A percentile compares a stretch with the other conserved stretches of the same genome.
Evolutionary conservation across 2,113 vertebrate species (phyloP).

Genomic region (Recurvirostra avosetta): DNA sequence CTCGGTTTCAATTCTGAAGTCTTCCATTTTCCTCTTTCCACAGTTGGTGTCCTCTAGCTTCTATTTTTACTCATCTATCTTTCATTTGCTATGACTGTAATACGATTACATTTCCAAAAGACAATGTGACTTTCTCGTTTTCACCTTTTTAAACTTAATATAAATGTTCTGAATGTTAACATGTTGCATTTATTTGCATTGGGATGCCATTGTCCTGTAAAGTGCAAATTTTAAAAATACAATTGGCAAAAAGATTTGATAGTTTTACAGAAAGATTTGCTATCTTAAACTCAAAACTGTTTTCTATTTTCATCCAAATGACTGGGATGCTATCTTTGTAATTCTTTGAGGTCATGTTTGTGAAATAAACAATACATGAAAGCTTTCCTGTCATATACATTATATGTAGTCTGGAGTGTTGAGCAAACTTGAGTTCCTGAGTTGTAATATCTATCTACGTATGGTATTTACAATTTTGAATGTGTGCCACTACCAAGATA

Average conservation of each 20-base stretch:
- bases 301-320: conserved; percentile 75
- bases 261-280: conserved; percentile 77
- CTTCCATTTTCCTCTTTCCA: conserved; percentile 75
- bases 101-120: conserved; percentile 58
- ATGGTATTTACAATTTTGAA: conserved; percentile 78
- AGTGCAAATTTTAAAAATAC: conserved; percentile 67
- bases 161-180: conserved; percentile 44
- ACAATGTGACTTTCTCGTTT: conserved; percentile 50
- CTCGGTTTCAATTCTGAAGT: conserved; percentile 74
- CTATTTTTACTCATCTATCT: conserved; percentile 31
- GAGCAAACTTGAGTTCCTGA: conserved; percentile 75
- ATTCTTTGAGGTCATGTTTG: conserved; percentile 70
- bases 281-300: conserved; percentile 66
- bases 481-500: conserved; percentile 79
- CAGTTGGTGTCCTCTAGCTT: conserved; percentile 52
- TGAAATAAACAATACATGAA: conserved; percentile 69
- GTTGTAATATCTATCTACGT: conserved; percentile 73
- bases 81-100: conserved; percentile 54
- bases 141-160: conserved; percentile 43
- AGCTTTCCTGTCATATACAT: conserved; percentile 76
- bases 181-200: conserved; percentile 62
- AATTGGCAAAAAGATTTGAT: conserved; percentile 73
- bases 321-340: conserved; percentile 73
- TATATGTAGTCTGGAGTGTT: conserved; percentile 78
- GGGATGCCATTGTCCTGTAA: conserved; percentile 64